Conservation (phyloP, 2,888 invertebrate genomes). For the Bimastos eiseni region DNA sequence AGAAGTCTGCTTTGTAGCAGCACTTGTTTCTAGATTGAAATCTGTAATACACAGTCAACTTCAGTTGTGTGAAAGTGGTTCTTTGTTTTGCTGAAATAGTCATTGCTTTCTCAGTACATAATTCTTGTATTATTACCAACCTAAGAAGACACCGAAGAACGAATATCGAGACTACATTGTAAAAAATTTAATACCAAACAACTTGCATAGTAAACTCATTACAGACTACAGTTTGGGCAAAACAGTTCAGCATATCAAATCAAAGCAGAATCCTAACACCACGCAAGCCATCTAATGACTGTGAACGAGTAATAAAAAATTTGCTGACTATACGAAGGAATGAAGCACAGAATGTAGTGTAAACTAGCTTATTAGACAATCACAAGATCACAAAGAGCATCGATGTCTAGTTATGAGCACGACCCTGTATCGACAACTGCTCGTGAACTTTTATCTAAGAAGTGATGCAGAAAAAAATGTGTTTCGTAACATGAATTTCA, state of each 20-base stretch:
- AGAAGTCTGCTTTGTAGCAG: not conserved
- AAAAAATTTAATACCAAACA: not conserved
- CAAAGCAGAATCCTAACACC: constrained; percentile 15
- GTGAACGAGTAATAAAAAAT: not conserved
- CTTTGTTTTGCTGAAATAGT: not conserved
- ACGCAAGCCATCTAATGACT: not conserved
- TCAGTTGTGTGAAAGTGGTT: not conserved
- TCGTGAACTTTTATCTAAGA: constrained; percentile 7
- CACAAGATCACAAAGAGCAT: not conserved
- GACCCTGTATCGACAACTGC: not conserved
- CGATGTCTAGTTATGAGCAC: not conserved
- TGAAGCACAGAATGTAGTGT: not conserved
- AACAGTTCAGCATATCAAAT: not conserved
- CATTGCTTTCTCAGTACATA: not conserved
- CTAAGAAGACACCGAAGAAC: not conserved
- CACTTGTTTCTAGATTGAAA: not conserved
- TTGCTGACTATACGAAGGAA: not conserved
- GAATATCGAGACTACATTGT: constrained; percentile 13
- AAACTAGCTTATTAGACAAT: not conserved
- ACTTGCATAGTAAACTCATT: not conserved
- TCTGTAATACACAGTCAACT: not conserved
- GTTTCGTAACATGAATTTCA: not conserved
- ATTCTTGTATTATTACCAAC: constrained; percentile 9
- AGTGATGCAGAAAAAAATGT: not conserved
- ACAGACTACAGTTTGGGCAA: not conserved